A percentile compares a stretch with the other conserved stretches of the same genome.
Conservation (phyloP, 2,113 vertebrate genomes). For the Macrotus californicus region DNA sequence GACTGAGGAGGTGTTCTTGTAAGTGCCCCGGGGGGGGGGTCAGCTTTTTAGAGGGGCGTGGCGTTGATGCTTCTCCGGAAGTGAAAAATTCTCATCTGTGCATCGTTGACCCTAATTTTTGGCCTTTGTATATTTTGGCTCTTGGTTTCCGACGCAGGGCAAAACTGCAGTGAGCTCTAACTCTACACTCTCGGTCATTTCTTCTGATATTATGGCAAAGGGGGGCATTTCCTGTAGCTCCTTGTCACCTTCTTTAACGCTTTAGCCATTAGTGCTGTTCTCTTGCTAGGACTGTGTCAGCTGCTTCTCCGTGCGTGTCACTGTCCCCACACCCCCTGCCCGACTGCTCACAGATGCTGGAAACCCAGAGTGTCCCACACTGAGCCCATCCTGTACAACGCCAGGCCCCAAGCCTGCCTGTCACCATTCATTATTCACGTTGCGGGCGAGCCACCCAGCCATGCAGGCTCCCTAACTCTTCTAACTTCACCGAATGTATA, state of each 20-base stretch:
- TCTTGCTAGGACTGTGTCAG: neutral
- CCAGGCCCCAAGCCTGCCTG: neutral
- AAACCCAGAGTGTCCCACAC: neutral
- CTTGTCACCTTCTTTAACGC: neutral
- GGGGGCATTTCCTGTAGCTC: neutral
- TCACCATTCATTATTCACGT: neutral
- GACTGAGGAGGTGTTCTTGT: neutral
- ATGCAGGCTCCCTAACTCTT: neutral
- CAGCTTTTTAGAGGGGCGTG: neutral
- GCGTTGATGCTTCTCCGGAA: neutral
- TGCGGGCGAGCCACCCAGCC: fast-evolving
- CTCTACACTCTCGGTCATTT: neutral
- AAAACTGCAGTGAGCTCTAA: neutral
- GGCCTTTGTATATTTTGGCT: neutral
- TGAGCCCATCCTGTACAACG: neutral
- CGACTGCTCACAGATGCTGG: neutral
- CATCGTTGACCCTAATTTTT: neutral
- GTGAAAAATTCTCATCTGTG: neutral
- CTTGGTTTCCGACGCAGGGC: neutral
- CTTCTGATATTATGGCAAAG: neutral
- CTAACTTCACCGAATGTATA: neutral
- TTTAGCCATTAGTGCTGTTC: no score
- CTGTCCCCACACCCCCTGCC: neutral
- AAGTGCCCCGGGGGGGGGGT: neutral
- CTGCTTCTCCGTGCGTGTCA: neutral